phyloP scores from a whole-genome alignment of 2,888 invertebrate genomes.

The Polyommatus iphigenia region DNA sequence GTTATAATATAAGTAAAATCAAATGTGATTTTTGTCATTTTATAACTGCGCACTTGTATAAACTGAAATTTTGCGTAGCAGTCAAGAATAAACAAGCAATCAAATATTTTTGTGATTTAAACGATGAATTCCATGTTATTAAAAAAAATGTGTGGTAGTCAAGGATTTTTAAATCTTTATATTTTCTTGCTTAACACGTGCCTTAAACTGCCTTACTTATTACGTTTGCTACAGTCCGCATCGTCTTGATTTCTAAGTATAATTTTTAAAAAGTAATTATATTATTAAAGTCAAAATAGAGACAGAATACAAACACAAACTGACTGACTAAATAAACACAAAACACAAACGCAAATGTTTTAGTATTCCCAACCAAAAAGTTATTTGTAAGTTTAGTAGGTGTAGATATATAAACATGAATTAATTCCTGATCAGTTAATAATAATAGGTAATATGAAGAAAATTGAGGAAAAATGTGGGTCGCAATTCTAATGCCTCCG shows the following conservation, averaged over 20 bases:
- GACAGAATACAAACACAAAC: not conserved
- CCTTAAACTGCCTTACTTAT: not conserved
- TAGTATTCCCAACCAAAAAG: conserved; percentile 3
- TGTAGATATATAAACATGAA: not conserved
- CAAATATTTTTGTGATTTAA: not conserved
- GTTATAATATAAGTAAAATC: conserved; percentile 13
- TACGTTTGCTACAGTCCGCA: not conserved
- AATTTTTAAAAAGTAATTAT: too few relatives aligned
- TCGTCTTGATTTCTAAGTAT: not conserved
- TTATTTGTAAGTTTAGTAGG: conserved; percentile 2
- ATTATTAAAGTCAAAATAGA: not conserved
- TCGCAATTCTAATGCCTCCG: not conserved
- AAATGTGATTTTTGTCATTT: not conserved
- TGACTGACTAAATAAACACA: not conserved
- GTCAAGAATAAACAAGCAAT: not conserved
- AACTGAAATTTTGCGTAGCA: not conserved
- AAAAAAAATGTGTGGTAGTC: not conserved
- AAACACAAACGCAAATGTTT: conserved; percentile 1
- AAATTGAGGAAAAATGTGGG: not conserved
- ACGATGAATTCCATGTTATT: not conserved
- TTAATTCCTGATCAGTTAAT: not conserved
- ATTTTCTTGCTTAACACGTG: not conserved
- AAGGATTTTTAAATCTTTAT: too few relatives aligned
- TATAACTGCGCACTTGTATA: not conserved
- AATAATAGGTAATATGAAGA: not conserved